Conservation (phyloP, 2,113 vertebrate genomes). For the Bujurquina vittata region DNA sequence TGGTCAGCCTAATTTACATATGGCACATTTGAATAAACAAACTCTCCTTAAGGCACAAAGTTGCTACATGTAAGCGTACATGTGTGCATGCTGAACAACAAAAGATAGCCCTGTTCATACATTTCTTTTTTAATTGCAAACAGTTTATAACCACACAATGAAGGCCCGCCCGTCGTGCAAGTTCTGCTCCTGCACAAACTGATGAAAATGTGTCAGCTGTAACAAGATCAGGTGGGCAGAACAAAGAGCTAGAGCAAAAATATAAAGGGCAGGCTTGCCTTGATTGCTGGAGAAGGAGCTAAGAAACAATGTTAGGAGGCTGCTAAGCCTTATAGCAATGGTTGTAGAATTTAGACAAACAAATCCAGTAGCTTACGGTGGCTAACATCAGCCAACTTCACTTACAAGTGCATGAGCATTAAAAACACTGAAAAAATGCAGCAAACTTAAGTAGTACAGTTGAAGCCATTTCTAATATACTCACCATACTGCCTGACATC, state of each 20-base stretch:
- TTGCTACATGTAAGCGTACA: not conserved
- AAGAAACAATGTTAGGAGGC: not conserved
- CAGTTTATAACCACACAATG: not conserved
- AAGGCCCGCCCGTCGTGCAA: not conserved
- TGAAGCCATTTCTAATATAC: not conserved
- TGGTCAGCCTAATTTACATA: not conserved
- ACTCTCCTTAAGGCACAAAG: not conserved
- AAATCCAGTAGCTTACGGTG: not conserved
- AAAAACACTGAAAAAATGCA: not conserved
- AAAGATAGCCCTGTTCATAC: not conserved
- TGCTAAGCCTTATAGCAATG: not conserved
- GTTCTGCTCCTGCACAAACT: not conserved
- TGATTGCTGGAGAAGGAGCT: not conserved
- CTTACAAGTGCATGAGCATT: not conserved
- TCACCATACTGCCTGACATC: constrained; percentile 96
- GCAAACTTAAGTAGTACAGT: not conserved
- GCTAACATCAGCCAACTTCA: not conserved
- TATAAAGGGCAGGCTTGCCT: not conserved
- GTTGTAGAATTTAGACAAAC: not conserved
- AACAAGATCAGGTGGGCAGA: constrained; percentile 7
- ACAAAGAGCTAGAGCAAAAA: not conserved
- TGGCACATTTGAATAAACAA: not conserved
- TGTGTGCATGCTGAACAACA: not conserved
- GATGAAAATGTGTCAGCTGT: constrained; percentile 5
- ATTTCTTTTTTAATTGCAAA: not conserved